Conservation (phyloP, 2,888 invertebrate species). For the Scaptomyza cyrtandrae region DNA sequence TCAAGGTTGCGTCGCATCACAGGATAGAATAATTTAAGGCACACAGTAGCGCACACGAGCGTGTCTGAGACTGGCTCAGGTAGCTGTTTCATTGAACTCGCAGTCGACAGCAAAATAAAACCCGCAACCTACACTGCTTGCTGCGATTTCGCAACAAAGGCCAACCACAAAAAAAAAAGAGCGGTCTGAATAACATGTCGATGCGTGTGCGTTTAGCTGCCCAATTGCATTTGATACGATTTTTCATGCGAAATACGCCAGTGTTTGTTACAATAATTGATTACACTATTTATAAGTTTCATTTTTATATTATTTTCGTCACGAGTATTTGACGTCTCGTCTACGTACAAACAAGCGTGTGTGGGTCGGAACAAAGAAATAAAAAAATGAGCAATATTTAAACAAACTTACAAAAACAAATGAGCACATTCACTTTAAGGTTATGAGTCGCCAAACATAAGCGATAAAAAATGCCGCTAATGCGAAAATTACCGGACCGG, state of each 20-base stretch:
- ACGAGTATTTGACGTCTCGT: slow-evolving; percentile 14
- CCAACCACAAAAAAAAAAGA: slow-evolving; percentile 25
- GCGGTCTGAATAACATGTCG: slow-evolving; percentile 7
- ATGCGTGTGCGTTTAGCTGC: slow-evolving; percentile 13
- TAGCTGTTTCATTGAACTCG: slow-evolving; percentile 55
- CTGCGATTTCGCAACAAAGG: slow-evolving; percentile 52
- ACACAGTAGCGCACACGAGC: slow-evolving; percentile 13
- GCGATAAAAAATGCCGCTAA: slow-evolving; percentile 66
- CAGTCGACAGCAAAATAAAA: slow-evolving; percentile 7
- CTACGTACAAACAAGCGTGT: slow-evolving; percentile 51
- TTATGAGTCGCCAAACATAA: slow-evolving; percentile 56
- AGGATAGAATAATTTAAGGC: slow-evolving; percentile 24
- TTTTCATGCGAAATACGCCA: neutral
- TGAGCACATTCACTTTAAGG: slow-evolving; percentile 62
- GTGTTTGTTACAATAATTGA: slow-evolving; percentile 6
- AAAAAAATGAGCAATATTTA: slow-evolving; percentile 61
- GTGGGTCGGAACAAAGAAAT: slow-evolving; percentile 67
- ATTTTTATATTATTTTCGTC: slow-evolving; percentile 3
- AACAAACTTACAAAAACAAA: slow-evolving; percentile 72
- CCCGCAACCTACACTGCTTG: slow-evolving; percentile 13
- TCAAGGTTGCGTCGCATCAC: slow-evolving; percentile 67
- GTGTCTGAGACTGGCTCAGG: slow-evolving; percentile 20
- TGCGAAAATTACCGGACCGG: slow-evolving; percentile 28
- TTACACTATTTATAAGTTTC: neutral
- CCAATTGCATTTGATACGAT: slow-evolving; percentile 12